These are phyloP conservation scores for Typhlomys cinereus DNA, from an alignment of 2,113 vertebrate genomes.

Conservation along the genomic window DNA sequence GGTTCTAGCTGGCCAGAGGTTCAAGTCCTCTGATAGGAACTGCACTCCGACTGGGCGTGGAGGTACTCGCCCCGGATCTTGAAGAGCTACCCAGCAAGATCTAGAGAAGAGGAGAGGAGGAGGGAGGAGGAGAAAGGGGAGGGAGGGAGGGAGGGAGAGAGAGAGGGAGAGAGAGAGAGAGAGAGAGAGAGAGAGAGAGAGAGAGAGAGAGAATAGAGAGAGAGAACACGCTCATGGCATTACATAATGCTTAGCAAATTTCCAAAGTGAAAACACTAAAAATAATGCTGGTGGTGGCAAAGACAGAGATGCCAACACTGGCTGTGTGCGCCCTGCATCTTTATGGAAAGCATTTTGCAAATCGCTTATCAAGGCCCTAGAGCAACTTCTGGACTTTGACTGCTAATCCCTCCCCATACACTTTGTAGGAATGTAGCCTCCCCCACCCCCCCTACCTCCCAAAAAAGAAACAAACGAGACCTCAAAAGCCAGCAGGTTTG, in stretches of 20 bases:
- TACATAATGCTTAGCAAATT: conserved; percentile 58
- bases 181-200: too few relatives aligned
- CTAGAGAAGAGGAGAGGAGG: too few relatives aligned
- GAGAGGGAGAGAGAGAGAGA: too few relatives aligned
- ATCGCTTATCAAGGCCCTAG: not conserved
- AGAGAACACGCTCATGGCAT: too few relatives aligned
- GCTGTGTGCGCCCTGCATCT: not conserved
- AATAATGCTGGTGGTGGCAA: conserved; percentile 32
- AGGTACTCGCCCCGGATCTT: too few relatives aligned
- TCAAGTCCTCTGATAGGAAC: too few relatives aligned
- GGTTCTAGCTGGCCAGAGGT: not conserved
- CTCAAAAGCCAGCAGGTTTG: conserved; percentile 9
- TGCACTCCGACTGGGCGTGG: too few relatives aligned
- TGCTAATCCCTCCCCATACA: not conserved
- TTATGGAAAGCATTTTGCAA: conserved; percentile 5
- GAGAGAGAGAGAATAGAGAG: too few relatives aligned
- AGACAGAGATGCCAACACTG: not conserved
- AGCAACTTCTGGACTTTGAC: not conserved
- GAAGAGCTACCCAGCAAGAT: too few relatives aligned
- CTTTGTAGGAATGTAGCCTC: not conserved
- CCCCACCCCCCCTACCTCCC: too few relatives aligned
- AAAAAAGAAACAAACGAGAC: not conserved
- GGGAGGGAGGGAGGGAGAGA: too few relatives aligned
- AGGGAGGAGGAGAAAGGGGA: too few relatives aligned
- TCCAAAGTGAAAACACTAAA: conserved; percentile 38